Conservation (phyloP, 2,797 vertebrate genomes). For the Harpagifer antarcticus region DNA sequence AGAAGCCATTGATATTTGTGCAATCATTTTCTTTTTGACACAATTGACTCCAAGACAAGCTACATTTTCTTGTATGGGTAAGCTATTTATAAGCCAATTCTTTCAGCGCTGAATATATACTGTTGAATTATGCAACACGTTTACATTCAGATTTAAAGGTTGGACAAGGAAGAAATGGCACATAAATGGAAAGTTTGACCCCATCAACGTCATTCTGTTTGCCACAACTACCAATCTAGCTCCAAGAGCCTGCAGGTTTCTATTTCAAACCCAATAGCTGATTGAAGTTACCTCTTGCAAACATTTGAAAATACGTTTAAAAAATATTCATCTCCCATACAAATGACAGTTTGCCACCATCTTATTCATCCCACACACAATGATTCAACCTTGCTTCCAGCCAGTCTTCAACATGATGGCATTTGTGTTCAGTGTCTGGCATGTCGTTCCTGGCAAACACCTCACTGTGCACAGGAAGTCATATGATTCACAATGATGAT, state of each 20-base stretch:
- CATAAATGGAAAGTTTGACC: slow-evolving; percentile 33
- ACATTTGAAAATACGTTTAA: not conserved
- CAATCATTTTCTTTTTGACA: not conserved
- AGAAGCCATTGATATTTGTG: slow-evolving; percentile 14
- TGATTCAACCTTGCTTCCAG: slow-evolving; percentile 14
- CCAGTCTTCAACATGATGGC: not conserved
- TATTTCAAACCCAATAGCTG: slow-evolving; percentile 6
- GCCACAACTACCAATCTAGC: not conserved
- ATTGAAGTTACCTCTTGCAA: not conserved
- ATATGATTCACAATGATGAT: slow-evolving; percentile 10
- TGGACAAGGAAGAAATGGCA: not conserved
- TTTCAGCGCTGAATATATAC: not conserved
- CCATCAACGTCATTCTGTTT: slow-evolving; percentile 17
- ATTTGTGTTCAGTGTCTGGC: not conserved
- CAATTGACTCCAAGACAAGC: not conserved
- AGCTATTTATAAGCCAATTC: not conserved
- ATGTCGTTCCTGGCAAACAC: not conserved
- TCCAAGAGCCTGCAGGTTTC: slow-evolving; percentile 3
- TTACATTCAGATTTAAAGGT: slow-evolving; percentile 20
- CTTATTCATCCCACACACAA: not conserved
- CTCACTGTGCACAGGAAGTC: slow-evolving; percentile 5
- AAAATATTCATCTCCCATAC: not conserved
- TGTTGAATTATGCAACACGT: not conserved
- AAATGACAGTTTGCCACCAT: not conserved
- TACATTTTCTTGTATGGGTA: too few species aligned